These are phyloP conservation scores for Choristoneura fumiferana DNA, from an alignment of 1,140 invertebrate species.

Conservation along the genomic window DNA sequence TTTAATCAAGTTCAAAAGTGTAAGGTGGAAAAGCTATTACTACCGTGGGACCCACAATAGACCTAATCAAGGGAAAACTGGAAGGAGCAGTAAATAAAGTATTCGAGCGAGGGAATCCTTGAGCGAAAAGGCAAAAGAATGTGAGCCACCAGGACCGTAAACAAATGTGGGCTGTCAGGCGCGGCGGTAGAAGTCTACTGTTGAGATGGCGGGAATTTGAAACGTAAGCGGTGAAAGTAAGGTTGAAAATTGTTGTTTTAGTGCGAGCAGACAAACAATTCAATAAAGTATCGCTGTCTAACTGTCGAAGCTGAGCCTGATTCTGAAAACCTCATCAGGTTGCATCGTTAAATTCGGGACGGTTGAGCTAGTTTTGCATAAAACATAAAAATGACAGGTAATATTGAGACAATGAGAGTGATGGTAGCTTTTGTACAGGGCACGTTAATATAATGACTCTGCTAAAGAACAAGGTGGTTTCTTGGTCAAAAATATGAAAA, in stretches of 20 bases:
- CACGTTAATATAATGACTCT: too few relatives aligned
- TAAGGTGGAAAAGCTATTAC: constrained; percentile 11
- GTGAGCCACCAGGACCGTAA: constrained; percentile 1
- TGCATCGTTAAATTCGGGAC: neutral
- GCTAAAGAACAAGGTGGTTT: too few relatives aligned
- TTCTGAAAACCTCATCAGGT: constrained; percentile 5
- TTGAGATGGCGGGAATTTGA: neutral
- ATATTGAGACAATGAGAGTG: too few relatives aligned
- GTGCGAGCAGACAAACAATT: constrained; percentile 6
- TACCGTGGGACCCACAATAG: constrained; percentile 14
- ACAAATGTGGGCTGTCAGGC: constrained; percentile 13
- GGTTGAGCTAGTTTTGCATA: too few relatives aligned
- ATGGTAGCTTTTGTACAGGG: too few relatives aligned
- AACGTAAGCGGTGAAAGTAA: neutral
- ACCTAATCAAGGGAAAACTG: constrained; percentile 8
- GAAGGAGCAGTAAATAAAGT: constrained; percentile 14
- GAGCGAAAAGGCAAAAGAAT: constrained; percentile 14
- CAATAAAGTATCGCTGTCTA: constrained; percentile 19
- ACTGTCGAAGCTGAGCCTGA: constrained; percentile 12
- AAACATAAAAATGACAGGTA: too few relatives aligned
- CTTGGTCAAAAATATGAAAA: too few relatives aligned
- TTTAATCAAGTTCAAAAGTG: constrained; percentile 5
- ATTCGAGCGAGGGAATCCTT: constrained; percentile 13
- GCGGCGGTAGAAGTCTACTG: constrained; percentile 3
- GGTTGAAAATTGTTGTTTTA: neutral